Percentiles rank a stretch among this genome's conserved stretches.
phyloP scores from a whole-genome alignment of 2,797 vertebrate species.

The Pseudochirops cupreus region DNA sequence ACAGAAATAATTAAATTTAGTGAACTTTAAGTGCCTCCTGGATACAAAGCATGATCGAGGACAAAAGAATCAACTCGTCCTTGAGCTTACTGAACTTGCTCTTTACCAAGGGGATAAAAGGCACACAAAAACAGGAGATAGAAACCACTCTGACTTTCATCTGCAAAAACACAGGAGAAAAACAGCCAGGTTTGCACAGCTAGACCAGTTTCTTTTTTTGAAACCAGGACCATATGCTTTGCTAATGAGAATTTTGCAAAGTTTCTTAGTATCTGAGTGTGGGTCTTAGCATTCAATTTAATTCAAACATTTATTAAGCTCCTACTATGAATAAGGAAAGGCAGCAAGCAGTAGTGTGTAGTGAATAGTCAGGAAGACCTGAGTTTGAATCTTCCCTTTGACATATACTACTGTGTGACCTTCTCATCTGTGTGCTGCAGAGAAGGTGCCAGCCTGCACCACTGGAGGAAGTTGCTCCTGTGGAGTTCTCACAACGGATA shows the following conservation, averaged over 20 bases:
- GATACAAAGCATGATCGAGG: neutral
- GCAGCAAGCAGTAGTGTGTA: neutral
- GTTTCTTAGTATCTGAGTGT: constrained; percentile 43
- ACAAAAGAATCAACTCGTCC: neutral
- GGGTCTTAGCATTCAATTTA: constrained; percentile 50
- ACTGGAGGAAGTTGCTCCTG: neutral
- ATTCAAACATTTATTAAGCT: constrained; percentile 45
- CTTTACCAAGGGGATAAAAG: neutral
- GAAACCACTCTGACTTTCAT: neutral
- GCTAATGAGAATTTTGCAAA: constrained; percentile 31
- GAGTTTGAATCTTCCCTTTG: neutral
- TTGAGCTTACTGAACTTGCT: neutral
- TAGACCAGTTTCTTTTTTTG: constrained; percentile 35
- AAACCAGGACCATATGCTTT: neutral
- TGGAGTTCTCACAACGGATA: neutral
- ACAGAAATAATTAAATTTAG: neutral
- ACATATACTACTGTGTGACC: neutral
- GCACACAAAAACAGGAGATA: neutral
- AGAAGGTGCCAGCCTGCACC: neutral
- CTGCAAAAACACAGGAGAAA: neutral
- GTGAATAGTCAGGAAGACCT: neutral
- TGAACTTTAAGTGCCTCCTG: neutral
- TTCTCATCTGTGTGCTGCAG: neutral
- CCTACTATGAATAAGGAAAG: constrained; percentile 45
- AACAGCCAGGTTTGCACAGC: neutral